These are phyloP conservation scores for Lagocephalus sceleratus DNA, from an alignment of 2,797 vertebrate genomes.

Conservation along the genomic window DNA sequence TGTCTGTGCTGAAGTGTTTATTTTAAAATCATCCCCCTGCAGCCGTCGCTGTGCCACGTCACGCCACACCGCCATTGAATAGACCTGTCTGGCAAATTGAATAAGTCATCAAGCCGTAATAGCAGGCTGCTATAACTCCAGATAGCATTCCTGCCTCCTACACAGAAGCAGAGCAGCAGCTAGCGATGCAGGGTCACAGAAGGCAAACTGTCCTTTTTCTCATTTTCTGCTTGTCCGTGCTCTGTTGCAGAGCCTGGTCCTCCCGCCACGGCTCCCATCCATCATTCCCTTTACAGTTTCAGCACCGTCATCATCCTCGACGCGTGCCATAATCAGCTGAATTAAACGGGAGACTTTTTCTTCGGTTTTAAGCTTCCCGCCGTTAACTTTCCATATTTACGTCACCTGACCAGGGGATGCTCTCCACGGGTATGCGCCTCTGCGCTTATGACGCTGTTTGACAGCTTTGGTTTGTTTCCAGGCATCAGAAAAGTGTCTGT, in stretches of 20 bases:
- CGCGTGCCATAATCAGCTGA: constrained; percentile 29
- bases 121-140: constrained; percentile 31
- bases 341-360: constrained; percentile 7
- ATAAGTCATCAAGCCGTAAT: constrained; percentile 37
- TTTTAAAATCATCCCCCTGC: constrained; percentile 26
- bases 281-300: constrained; percentile 54
- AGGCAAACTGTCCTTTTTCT: constrained; percentile 29
- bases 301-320: constrained; percentile 41
- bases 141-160: constrained; percentile 38
- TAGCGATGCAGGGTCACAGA: constrained; percentile 27
- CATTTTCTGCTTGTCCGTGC: constrained; percentile 51
- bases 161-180: constrained; percentile 30
- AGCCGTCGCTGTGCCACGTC: constrained; percentile 27
- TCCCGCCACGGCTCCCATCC: constrained; percentile 51
- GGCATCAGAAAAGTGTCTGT: too few species aligned
- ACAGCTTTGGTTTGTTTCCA: too few species aligned
- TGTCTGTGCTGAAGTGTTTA: constrained; percentile 27
- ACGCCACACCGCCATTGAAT: constrained; percentile 27
- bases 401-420: too few species aligned
- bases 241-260: constrained; percentile 34
- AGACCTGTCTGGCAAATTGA: constrained; percentile 15
- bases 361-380: constrained; percentile 8
- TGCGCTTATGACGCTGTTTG: too few species aligned
- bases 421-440: too few species aligned
- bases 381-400: too few species aligned